Evolutionary conservation across 2,113 vertebrate species (phyloP), one percentile per base, ranked within the genome.

Genomic region (Phalacrocorax aristotelis): DNA sequence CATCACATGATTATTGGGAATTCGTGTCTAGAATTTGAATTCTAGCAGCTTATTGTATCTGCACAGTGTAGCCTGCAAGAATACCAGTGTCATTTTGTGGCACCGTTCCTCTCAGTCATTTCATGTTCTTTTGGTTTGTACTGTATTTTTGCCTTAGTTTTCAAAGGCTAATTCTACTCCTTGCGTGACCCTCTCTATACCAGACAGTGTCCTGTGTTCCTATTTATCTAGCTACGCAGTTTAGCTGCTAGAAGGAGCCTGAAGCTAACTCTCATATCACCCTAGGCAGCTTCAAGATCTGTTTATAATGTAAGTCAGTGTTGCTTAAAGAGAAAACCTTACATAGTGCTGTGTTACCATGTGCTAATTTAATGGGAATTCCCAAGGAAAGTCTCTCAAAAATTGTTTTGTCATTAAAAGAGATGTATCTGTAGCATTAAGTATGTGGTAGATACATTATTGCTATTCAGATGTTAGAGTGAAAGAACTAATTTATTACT

Each of bases 401-500:
- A 54, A 22, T 30, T 12, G 44, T 57, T 77, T 52, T 87, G 49
- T 89, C 89, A 30, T 58, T 79, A 17, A 38, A 25, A 72, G 48
- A 86, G 46, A 65, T 83, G 40, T 90, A 55, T 89, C 88, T 90
- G 66, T 57, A 84, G 54, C 46, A 55, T 76, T 85, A 61, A 40
- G 42, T 77, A 72, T n/a, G 21, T n/a, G 44, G 78, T 65, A 87
- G 90, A 87, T 79, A 60, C 22, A 3, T 92, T 93, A 64, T 84
- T 90, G 26, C 86, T 88, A 13, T 85, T 92, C 91, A 76, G 69
- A 81, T 77, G 54, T 93, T 87, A 58, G 38, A 76, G 64, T 57
- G 80, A 91, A 92, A 96, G 51, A 76, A 86, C 64, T 68, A 88
- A 96, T 95, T 91, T 92, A 96, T 95, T 95, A 68, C 75, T 96